Evolutionary conservation across 2,888 invertebrate genomes (phyloP).

Genomic region (Mesodorylaimus sp.): DNA sequence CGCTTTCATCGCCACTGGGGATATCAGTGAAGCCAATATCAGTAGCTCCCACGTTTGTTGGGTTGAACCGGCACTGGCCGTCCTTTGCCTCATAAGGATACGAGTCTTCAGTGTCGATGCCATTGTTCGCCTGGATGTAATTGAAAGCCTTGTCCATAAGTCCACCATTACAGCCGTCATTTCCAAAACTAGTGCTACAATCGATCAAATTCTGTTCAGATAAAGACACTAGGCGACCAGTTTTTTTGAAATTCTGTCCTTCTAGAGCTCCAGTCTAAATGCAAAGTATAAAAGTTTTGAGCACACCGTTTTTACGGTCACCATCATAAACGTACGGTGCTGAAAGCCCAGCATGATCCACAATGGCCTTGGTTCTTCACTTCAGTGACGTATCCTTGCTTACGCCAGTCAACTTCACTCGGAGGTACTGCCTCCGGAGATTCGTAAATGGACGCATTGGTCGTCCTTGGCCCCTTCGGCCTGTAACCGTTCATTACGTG

Average conservation of each 20-base stretch:
- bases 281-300: neutral
- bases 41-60: conserved; percentile 24
- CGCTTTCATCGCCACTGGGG: conserved; percentile 23
- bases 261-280: conserved; percentile 47
- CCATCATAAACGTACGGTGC: too few relatives aligned
- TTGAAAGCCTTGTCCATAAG: conserved; percentile 37
- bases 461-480: neutral
- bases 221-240: conserved; percentile 42
- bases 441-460: conserved; percentile 3
- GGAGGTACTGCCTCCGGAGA: too few relatives aligned
- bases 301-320: too few relatives aligned
- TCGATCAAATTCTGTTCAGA: conserved; percentile 35
- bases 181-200: conserved; percentile 33
- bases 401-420: conserved; percentile 51
- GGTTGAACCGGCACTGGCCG: conserved; percentile 27
- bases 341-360: too few relatives aligned
- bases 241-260: conserved; percentile 35
- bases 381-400: conserved; percentile 48
- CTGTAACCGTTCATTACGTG: conserved; percentile 4
- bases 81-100: conserved; percentile 62
- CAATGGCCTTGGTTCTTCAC: conserved; percentile 51
- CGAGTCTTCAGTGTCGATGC: conserved; percentile 65
- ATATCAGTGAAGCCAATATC: conserved; percentile 30
- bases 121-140: conserved; percentile 39
- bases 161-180: conserved; percentile 36